phyloP scores from a whole-genome alignment of 2,113 vertebrate genomes.

The Periophthalmodon schlosseri region DNA sequence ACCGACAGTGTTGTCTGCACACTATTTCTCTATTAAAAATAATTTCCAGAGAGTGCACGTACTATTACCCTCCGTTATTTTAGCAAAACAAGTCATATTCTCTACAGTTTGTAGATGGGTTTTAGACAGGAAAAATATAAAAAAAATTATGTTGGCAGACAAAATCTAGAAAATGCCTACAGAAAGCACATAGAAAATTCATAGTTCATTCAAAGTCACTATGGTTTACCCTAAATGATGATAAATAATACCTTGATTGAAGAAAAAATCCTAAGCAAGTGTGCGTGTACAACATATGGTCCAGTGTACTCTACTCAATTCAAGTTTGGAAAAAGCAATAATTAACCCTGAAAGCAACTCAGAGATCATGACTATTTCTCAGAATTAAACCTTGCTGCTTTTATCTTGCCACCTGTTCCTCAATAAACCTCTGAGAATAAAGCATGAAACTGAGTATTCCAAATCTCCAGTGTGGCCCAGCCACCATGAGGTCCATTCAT shows the following conservation, averaged over 20 bases:
- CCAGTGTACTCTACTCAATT: conserved; percentile 77
- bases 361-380: conserved; percentile 52
- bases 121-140: not conserved
- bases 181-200: conserved; percentile 62
- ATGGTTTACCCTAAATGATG: conserved; percentile 55
- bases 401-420: conserved; percentile 56
- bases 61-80: not conserved
- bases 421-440: conserved; percentile 67
- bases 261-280: conserved; percentile 63
- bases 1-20: not conserved
- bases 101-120: conserved; percentile 15
- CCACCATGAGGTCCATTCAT: conserved; percentile 72
- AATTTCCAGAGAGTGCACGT: not conserved
- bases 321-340: conserved; percentile 75
- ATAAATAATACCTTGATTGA: conserved; percentile 56
- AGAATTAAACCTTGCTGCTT: conserved; percentile 47
- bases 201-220: conserved; percentile 71
- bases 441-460: conserved; percentile 57
- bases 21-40: not conserved
- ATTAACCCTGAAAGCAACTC: conserved; percentile 64
- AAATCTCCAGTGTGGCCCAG: conserved; percentile 75
- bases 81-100: not conserved
- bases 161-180: conserved; percentile 52
- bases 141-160: conserved; percentile 27
- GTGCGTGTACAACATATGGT: conserved; percentile 65